Conservation (phyloP, 2,888 invertebrate genomes). For the Drosophila kokeensis region DNA sequence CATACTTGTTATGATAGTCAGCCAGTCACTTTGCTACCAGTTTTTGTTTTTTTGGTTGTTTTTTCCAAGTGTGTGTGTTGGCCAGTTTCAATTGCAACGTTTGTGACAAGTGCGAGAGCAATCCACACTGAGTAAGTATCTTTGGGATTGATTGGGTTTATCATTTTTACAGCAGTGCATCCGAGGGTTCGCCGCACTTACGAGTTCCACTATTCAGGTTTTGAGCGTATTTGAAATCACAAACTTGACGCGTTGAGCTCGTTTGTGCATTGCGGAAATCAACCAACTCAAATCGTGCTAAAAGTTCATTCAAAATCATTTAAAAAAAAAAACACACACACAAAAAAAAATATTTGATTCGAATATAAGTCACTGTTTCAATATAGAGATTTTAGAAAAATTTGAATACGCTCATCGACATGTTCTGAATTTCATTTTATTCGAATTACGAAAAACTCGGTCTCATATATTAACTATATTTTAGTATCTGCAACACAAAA, state of each 20-base stretch:
- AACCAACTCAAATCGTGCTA: not conserved
- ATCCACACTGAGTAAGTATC: not conserved
- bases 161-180: not conserved
- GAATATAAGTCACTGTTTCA: not conserved
- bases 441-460: not conserved
- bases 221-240: slow-evolving; percentile 64
- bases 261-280: slow-evolving; percentile 49
- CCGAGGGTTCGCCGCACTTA: slow-evolving; percentile 40
- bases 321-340: not conserved
- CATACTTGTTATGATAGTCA: not conserved
- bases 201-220: slow-evolving; percentile 76
- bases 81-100: slow-evolving; percentile 1
- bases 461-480: too few species aligned
- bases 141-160: not conserved
- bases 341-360: not conserved
- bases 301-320: not conserved
- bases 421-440: not conserved
- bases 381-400: not conserved
- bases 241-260: slow-evolving; percentile 79
- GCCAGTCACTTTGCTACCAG: not conserved
- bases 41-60: not conserved
- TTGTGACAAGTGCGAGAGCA: not conserved
- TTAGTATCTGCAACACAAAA: not conserved
- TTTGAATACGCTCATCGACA: not conserved
- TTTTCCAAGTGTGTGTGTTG: slow-evolving; percentile 5